phyloP scores from a whole-genome alignment of 2,888 invertebrate species.

The Sphecodes monilicornis region DNA sequence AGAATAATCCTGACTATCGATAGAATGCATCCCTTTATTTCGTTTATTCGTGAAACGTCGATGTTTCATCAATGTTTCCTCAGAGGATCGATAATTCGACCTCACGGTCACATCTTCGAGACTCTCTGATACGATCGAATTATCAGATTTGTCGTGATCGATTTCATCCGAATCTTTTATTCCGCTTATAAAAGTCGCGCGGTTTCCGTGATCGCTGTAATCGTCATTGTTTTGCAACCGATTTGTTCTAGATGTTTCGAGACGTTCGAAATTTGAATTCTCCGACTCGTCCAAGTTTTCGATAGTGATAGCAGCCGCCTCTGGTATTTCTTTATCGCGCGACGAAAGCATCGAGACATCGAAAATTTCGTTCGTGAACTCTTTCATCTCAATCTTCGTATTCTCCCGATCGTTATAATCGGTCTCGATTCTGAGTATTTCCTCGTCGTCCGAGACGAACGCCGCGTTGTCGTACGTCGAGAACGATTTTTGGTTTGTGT shows the following conservation, averaged over 20 bases:
- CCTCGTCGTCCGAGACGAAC: conserved; percentile 76
- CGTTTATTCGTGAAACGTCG: not conserved
- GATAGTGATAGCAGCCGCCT: conserved; percentile 3
- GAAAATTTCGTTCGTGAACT: conserved; percentile 23
- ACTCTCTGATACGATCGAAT: conserved; percentile 20
- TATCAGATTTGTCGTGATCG: not conserved
- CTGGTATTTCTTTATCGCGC: not conserved
- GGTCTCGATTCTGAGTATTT: conserved; percentile 79
- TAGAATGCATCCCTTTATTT: not conserved
- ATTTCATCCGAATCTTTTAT: not conserved
- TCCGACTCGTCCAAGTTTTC: conserved; percentile 20
- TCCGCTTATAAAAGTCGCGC: not conserved
- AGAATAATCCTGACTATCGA: not conserved
- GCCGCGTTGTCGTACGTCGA: conserved; percentile 74
- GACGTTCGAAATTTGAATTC: not conserved
- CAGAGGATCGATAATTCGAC: conserved; percentile 10
- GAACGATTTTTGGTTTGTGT: conserved; percentile 19
- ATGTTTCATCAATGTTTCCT: conserved; percentile 14
- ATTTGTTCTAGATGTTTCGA: not conserved
- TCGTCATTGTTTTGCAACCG: not conserved
- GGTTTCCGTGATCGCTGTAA: not conserved
- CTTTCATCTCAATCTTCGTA: conserved; percentile 76
- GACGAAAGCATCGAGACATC: not conserved
- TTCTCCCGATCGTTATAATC: conserved; percentile 64
- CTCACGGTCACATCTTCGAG: conserved; percentile 24